Conservation (phyloP, 2,888 invertebrate genomes). For the Macrophya annulata region DNA sequence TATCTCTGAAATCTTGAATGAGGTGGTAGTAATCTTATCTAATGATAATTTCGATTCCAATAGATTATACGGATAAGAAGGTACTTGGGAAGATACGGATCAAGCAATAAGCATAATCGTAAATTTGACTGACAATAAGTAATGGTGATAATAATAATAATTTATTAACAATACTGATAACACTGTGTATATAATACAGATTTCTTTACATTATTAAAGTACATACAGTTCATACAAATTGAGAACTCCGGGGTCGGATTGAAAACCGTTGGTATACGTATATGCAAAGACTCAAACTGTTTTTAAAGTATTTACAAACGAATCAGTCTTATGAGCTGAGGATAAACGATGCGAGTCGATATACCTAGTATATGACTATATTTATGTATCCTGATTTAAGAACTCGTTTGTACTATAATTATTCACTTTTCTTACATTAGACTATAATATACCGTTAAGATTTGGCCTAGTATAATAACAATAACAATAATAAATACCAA, state of each 20-base stretch:
- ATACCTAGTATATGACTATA: not conserved
- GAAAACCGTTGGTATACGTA: not conserved
- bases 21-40: not conserved
- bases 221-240: conserved; percentile 5
- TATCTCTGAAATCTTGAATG: conserved; percentile 4
- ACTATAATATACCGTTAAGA: not conserved
- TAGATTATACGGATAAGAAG: not conserved
- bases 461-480: not conserved
- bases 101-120: not conserved
- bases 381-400: not conserved
- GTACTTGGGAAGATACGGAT: conserved; percentile 15
- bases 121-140: not conserved
- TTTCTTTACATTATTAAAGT: not conserved
- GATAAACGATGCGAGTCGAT: not conserved
- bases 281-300: not conserved
- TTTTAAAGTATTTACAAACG: conserved; percentile 5
- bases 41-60: not conserved
- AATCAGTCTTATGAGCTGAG: conserved; percentile 38
- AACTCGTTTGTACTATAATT: not conserved
- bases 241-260: not conserved
- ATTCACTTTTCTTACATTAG: not conserved
- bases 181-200: conserved; percentile 17
- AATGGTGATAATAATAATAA: conserved; percentile 27
- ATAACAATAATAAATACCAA: not conserved
- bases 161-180: conserved; percentile 42